Conservation (phyloP, 2,113 vertebrate species). For the Tragelaphus imberbis region DNA sequence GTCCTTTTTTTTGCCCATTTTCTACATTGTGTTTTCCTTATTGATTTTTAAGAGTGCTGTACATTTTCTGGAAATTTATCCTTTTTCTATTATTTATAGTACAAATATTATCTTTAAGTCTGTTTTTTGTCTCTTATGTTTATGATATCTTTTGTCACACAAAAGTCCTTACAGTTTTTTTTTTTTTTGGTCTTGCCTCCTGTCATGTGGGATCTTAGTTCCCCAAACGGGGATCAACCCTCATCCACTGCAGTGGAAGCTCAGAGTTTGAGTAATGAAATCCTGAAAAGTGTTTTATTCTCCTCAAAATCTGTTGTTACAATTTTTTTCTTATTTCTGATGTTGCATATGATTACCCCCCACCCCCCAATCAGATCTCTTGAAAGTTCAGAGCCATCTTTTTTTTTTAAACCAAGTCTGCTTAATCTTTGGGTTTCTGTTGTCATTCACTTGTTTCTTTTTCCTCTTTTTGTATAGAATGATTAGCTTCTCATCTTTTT, state of each 20-base stretch:
- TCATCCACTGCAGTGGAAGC: neutral
- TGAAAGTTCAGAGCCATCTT: neutral
- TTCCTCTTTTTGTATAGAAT: neutral
- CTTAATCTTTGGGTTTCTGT: neutral
- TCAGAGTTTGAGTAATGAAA: neutral
- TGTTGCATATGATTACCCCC: neutral
- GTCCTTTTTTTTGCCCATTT: neutral
- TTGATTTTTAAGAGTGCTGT: neutral
- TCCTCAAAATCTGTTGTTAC: neutral
- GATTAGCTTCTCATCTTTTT: neutral
- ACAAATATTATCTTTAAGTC: neutral
- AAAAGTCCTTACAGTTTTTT: neutral
- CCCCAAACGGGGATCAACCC: neutral
- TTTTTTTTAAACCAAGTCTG: neutral
- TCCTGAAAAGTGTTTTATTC: neutral
- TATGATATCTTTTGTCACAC: neutral
- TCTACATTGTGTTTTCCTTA: neutral
- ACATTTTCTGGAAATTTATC: neutral
- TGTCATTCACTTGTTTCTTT: neutral
- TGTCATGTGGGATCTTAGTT: neutral
- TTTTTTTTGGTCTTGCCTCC: neutral
- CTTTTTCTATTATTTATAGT: neutral
- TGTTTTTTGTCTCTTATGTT: neutral
- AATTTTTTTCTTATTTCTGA: neutral
- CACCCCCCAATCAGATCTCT: neutral